Evolutionary conservation across 2,888 invertebrate species (phyloP).

Genomic region (Harpalus rubripes): DNA sequence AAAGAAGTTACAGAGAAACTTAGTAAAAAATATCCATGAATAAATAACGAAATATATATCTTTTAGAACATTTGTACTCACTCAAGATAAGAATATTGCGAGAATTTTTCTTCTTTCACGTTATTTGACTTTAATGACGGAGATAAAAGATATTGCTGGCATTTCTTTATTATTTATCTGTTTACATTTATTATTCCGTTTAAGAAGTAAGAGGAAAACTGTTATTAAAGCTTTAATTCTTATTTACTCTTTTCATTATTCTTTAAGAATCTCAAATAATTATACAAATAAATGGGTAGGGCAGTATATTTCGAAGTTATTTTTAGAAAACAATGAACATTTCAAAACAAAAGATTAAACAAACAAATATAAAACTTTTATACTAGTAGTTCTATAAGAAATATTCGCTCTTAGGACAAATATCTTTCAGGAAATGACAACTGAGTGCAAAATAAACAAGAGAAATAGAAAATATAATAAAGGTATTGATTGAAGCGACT

Average conservation of each 20-base stretch:
- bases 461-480: slow-evolving; percentile 42
- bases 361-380: slow-evolving; percentile 21
- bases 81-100: slow-evolving; percentile 36
- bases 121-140: slow-evolving; percentile 34
- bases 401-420: slow-evolving; percentile 7
- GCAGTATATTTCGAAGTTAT: not conserved
- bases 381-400: slow-evolving; percentile 22
- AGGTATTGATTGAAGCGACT: not conserved
- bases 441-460: slow-evolving; percentile 29
- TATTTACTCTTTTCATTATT: not conserved
- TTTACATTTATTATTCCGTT: slow-evolving; percentile 6
- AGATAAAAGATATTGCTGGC: slow-evolving; percentile 38
- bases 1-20: not conserved
- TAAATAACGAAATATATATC: slow-evolving; percentile 36
- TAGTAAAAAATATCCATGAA: slow-evolving; percentile 13
- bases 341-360: not conserved
- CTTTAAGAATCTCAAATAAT: not conserved
- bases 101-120: slow-evolving; percentile 18
- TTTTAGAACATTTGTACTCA: slow-evolving; percentile 20
- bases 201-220: not conserved
- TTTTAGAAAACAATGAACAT: slow-evolving; percentile 33
- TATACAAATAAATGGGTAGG: not conserved
- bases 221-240: not conserved
- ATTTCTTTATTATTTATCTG: slow-evolving; percentile 47
- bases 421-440: slow-evolving; percentile 20